A percentile compares a stretch with the other conserved stretches of the same genome.
phyloP scores from a whole-genome alignment of 2,113 vertebrate genomes.

The Centropristis striata region DNA sequence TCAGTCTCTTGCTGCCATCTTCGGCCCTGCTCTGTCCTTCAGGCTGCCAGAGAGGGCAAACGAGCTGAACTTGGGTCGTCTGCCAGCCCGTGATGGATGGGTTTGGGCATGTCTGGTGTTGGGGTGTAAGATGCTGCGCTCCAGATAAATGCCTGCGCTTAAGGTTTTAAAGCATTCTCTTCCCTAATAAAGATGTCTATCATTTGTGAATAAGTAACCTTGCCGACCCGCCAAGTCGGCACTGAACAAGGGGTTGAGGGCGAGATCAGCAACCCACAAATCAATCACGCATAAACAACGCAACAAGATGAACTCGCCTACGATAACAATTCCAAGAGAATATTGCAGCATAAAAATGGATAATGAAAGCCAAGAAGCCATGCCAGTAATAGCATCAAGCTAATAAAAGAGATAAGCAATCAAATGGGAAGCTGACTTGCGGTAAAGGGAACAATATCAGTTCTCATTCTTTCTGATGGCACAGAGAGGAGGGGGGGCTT shows the following conservation, averaged over 20 bases:
- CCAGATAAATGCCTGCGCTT: conserved; percentile 74
- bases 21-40: conserved; percentile 67
- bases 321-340: conserved; percentile 78
- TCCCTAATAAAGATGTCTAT: conserved; percentile 83
- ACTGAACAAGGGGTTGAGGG: conserved; percentile 53
- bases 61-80: conserved; percentile 53
- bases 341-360: conserved; percentile 78
- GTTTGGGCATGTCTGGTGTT: conserved; percentile 52
- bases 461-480: conserved; percentile 71
- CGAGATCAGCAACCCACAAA: conserved; percentile 72
- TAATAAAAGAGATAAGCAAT: conserved; percentile 87
- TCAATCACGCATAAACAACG: conserved; percentile 82
- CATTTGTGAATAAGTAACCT: conserved; percentile 80
- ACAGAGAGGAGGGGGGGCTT: conserved; percentile 33
- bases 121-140: conserved; percentile 49
- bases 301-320: conserved; percentile 68
- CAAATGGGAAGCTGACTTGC: conserved; percentile 78
- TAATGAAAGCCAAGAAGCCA: conserved; percentile 80
- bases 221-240: conserved; percentile 56
- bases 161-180: conserved; percentile 73
- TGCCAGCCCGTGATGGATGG: conserved; percentile 70
- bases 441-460: conserved; percentile 79
- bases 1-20: conserved; percentile 23
- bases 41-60: conserved; percentile 70
- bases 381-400: conserved; percentile 80